Evolutionary conservation across 2,888 invertebrate species (phyloP).

Genomic region (Eristalinus sepulchralis): DNA sequence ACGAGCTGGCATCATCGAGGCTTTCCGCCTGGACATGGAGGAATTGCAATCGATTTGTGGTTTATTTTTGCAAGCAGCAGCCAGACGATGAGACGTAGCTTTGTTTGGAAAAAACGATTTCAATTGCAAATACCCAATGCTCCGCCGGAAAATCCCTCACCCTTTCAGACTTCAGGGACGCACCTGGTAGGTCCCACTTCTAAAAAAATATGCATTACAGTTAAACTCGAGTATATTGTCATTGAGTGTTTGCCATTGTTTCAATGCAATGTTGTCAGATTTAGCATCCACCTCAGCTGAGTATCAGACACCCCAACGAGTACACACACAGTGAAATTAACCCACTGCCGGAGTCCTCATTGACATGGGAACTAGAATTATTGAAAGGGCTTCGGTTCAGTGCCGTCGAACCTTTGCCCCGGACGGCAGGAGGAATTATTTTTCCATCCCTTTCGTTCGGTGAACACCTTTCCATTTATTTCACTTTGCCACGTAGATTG

Average conservation of each 20-base stretch:
- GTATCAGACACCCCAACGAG: too few species aligned
- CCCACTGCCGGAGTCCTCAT: constrained; percentile 19
- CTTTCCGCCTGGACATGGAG: constrained; percentile 9
- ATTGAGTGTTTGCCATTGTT: constrained; percentile 33
- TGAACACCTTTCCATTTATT: constrained; percentile 31
- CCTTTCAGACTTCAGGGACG: background rate
- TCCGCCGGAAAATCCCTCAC: constrained; percentile 11
- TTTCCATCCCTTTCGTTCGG: constrained; percentile 46
- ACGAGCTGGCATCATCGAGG: constrained; percentile 2
- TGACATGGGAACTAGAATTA: constrained; percentile 21
- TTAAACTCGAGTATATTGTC: constrained; percentile 16
- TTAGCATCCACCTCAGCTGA: background rate
- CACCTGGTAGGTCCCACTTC: constrained; percentile 30
- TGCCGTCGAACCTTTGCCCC: background rate
- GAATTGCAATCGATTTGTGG: constrained; percentile 46
- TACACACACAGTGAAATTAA: background rate
- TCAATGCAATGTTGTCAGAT: constrained; percentile 36
- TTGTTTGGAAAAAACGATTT: constrained; percentile 50
- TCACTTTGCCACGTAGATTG: constrained; percentile 35
- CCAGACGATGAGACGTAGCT: constrained; percentile 40
- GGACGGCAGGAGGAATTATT: constrained; percentile 13
- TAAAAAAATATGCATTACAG: constrained; percentile 38
- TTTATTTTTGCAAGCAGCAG: constrained; percentile 12
- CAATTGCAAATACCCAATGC: constrained; percentile 50
- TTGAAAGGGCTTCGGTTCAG: constrained; percentile 10